Evolutionary conservation across 2,888 invertebrate genomes (phyloP).

Genomic region (Heliconius ismenius): DNA sequence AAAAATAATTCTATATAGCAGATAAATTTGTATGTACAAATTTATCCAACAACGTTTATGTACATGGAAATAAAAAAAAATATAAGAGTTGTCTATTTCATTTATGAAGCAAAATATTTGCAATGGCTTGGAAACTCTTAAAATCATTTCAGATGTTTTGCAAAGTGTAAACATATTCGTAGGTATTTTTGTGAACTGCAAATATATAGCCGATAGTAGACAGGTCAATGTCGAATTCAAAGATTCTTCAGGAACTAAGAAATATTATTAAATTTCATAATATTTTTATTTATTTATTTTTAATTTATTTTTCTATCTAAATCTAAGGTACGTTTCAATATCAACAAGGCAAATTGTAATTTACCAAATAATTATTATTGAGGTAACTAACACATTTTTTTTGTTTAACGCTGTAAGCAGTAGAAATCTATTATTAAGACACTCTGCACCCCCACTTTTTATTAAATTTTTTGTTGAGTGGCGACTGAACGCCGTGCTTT

Average conservation of each 20-base stretch:
- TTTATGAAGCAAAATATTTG: neutral
- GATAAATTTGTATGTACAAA: neutral
- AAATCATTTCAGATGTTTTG: neutral
- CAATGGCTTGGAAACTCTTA: neutral
- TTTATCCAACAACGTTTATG: too few species aligned
- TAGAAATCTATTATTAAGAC: too few species aligned
- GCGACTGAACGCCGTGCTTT: too few species aligned
- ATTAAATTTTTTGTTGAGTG: too few species aligned
- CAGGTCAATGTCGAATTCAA: constrained; percentile 7
- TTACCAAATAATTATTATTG: too few species aligned
- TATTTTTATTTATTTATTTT: neutral
- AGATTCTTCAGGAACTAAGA: neutral
- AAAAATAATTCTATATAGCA: too few species aligned
- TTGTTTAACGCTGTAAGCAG: too few species aligned
- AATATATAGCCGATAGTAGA: constrained; percentile 2
- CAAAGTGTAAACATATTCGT: neutral
- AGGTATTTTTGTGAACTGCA: neutral
- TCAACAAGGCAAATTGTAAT: too few species aligned
- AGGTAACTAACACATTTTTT: too few species aligned
- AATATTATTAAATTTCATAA: neutral
- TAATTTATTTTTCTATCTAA: neutral
- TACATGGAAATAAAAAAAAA: neutral
- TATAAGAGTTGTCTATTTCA: neutral
- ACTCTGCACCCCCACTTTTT: too few species aligned
- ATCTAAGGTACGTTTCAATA: too few species aligned